Evolutionary conservation across 2,797 vertebrate genomes (phyloP), one percentile per base, ranked within the genome.

Genomic region (Notolepis coatsorum): DNA sequence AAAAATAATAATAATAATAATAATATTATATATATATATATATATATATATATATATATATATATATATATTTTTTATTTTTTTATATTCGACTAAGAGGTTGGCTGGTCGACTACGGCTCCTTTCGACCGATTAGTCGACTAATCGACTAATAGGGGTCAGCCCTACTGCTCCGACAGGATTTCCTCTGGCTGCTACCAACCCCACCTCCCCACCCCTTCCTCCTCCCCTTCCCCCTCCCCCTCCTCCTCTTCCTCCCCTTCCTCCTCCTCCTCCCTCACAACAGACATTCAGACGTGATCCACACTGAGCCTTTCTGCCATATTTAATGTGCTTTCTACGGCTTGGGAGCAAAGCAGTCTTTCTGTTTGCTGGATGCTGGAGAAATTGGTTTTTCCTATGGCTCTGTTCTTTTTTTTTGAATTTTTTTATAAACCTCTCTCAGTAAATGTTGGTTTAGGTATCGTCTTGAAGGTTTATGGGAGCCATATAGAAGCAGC

Each of bases 341-440:
- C 56, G 65, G 65, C 65, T 25, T 12, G 1, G 5, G 53, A 50
- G 68, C 48, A 67, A 65, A 27, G 15, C 37, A 31, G 2, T n/a
- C 39, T 59, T 7, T 61, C 33, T 49, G 54, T 73, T 61, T 68
- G 63, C 62, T 69, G 60, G 56, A 57, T 60, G 58, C 53, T 4
- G 55, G 48, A 50, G 65, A 55, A 72, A 79, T 80, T 70, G 68
- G 64, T 82, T 84, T 82, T 84, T 73, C 55, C 62, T 54, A 5
- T 66, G 46, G 42, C 46, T 75, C 41, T 59, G 66, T 70, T 72
- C 75, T 79, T 46, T 38, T 35, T 7, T 7, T 2, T 7, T 35
- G 7, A 12, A 35, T 35, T 8, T 35, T 35, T 7, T 7, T n/a
- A n/a, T 75, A 69, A 79, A 71, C 25, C 65, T 38, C 17, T 65